Conservation (phyloP, 92 coral and sea anemone genomes). For the Epizoanthus stellaris region DNA sequence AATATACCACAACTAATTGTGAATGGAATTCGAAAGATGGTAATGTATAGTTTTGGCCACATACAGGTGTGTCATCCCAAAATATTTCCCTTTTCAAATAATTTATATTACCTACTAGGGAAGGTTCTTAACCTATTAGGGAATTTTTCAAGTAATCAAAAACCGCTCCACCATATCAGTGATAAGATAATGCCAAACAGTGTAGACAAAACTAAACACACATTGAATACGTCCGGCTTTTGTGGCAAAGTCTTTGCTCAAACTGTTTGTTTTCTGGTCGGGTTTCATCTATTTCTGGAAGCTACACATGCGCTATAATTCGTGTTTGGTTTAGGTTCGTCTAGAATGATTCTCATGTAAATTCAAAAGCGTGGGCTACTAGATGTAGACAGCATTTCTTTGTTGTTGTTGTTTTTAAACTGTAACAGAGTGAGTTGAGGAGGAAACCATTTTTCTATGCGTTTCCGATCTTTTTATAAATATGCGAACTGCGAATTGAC, state of each 20-base stretch:
- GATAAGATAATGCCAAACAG: slow-evolving; percentile 22
- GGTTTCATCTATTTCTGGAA: slow-evolving; percentile 31
- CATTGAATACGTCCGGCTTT: slow-evolving; percentile 37
- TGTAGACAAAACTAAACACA: slow-evolving; percentile 18
- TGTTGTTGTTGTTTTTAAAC: slow-evolving; percentile 16
- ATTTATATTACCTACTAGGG: neutral
- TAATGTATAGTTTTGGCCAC: slow-evolving; percentile 3
- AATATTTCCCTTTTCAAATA: slow-evolving; percentile 12
- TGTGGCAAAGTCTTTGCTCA: slow-evolving; percentile 33
- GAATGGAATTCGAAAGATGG: slow-evolving; percentile 29
- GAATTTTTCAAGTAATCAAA: slow-evolving; percentile 30
- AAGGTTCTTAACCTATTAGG: slow-evolving; percentile 12
- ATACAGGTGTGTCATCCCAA: slow-evolving; percentile 23
- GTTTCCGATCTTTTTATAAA: slow-evolving; percentile 36
- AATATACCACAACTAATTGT: slow-evolving; percentile 17
- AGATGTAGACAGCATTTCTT: neutral
- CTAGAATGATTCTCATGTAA: slow-evolving; percentile 72
- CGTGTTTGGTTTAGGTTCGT: slow-evolving; percentile 26
- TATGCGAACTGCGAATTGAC: slow-evolving; percentile 12
- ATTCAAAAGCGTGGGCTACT: slow-evolving; percentile 50
- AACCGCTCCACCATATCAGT: slow-evolving; percentile 8
- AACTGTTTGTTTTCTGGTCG: slow-evolving; percentile 25
- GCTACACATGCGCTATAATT: slow-evolving; percentile 25
- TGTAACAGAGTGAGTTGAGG: slow-evolving; percentile 7
- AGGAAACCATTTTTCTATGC: slow-evolving; percentile 42